Evolutionary conservation across 2,797 vertebrate genomes (phyloP).

Genomic region (Crypturellus tataupa): DNA sequence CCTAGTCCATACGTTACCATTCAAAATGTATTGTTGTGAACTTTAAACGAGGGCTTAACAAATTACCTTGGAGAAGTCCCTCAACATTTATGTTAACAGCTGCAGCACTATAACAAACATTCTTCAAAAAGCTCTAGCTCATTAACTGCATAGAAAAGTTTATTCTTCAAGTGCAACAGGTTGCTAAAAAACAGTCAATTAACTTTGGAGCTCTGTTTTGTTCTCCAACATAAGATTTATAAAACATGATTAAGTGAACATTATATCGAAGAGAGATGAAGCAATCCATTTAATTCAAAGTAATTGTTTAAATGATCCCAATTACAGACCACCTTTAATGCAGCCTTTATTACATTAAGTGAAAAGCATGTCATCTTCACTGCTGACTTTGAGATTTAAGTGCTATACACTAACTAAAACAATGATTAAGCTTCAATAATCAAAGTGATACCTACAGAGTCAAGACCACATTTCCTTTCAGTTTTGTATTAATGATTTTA

Average conservation of each 20-base stretch:
- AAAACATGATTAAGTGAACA: not conserved
- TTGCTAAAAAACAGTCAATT: conserved; percentile 10
- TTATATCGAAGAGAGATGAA: not conserved
- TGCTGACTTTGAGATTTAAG: not conserved
- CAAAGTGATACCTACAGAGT: not conserved
- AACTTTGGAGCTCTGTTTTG: not conserved
- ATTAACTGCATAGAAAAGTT: conserved; percentile 17
- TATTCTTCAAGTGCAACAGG: not conserved
- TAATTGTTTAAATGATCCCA: not conserved
- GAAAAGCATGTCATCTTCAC: not conserved
- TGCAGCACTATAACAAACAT: not conserved
- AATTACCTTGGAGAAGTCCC: not conserved
- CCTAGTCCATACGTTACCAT: not conserved
- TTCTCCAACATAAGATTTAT: not conserved
- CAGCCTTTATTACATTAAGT: not conserved
- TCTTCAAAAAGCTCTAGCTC: conserved; percentile 8
- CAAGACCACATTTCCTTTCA: not conserved
- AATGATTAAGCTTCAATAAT: not conserved
- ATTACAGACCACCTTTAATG: not conserved
- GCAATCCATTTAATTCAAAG: not conserved
- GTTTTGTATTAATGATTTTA: not conserved
- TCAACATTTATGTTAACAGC: not conserved
- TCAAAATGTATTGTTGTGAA: not conserved
- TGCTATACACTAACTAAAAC: not conserved
- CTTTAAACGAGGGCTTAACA: conserved; percentile 7